Conservation (phyloP, 2,888 invertebrate species). For the Amphipyra berbera region DNA sequence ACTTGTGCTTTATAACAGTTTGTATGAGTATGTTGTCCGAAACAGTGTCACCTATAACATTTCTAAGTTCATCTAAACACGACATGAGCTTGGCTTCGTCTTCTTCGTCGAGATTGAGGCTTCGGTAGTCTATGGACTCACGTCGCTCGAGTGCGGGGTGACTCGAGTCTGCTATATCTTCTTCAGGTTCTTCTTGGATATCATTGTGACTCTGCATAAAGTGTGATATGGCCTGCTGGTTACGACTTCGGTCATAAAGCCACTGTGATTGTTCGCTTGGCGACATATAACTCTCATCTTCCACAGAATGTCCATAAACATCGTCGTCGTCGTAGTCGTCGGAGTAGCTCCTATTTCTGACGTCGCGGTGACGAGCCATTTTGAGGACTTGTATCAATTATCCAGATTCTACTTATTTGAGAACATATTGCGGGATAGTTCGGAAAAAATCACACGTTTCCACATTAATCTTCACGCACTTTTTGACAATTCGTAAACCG, state of each 20-base stretch:
- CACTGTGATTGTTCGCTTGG: constrained; percentile 96
- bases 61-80: constrained; percentile 95
- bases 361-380: constrained; percentile 97
- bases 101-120: constrained; percentile 90
- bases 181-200: constrained; percentile 92
- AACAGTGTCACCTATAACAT: constrained; percentile 94
- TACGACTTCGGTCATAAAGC: constrained; percentile 94
- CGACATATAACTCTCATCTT: constrained; percentile 97
- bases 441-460: constrained; percentile 63
- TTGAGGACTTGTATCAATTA: constrained; percentile 23
- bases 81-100: constrained; percentile 94
- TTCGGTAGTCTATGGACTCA: constrained; percentile 86
- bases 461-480: constrained; percentile 17
- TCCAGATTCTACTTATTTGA: constrained; percentile 21
- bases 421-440: constrained; percentile 39
- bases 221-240: constrained; percentile 93
- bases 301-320: constrained; percentile 97
- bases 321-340: constrained; percentile 98
- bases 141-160: constrained; percentile 72
- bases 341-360: constrained; percentile 95
- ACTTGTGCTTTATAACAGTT: constrained; percentile 92
- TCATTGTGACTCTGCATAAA: constrained; percentile 94
- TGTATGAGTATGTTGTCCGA: constrained; percentile 93
- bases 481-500: constrained; percentile 48
- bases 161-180: constrained; percentile 72